A percentile compares a stretch with the other conserved stretches of the same genome.
Evolutionary conservation across 2,113 vertebrate species (phyloP).

Genomic region (Thomomys bottae): DNA sequence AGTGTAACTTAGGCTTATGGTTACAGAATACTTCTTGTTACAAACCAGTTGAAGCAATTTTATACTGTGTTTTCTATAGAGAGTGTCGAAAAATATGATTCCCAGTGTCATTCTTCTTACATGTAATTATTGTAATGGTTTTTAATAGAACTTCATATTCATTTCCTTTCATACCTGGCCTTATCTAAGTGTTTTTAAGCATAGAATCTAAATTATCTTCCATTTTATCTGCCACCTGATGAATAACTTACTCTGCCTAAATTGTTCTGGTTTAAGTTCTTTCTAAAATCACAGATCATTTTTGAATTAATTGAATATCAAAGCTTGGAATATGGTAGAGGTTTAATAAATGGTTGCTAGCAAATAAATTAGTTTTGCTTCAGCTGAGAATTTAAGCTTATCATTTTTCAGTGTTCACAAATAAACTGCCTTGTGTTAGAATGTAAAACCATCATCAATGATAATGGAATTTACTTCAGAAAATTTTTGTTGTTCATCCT

Average conservation of each 20-base stretch:
- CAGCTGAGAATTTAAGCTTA: slow-evolving; percentile 1
- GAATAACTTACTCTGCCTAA: slow-evolving; percentile 41
- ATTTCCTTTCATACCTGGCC: slow-evolving; percentile 9
- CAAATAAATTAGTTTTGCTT: slow-evolving; percentile 44
- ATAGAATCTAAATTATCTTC: slow-evolving; percentile 27
- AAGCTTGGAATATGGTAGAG: neutral
- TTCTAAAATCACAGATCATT: slow-evolving; percentile 49
- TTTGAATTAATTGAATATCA: slow-evolving; percentile 46
- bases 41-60: neutral
- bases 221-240: slow-evolving; percentile 10
- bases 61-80: neutral
- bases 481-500: neutral
- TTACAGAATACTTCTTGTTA: neutral
- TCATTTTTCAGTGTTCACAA: slow-evolving; percentile 28
- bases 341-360: slow-evolving; percentile 47
- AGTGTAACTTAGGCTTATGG: neutral
- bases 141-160: slow-evolving; percentile 2
- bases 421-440: neutral
- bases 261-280: slow-evolving; percentile 42
- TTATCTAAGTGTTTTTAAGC: neutral
- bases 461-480: neutral
- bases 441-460: neutral
- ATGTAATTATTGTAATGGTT: slow-evolving; percentile 32
- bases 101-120: neutral
- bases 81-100: neutral